phyloP scores from a whole-genome alignment of 2,888 invertebrate species.

The Xanthia togata region DNA sequence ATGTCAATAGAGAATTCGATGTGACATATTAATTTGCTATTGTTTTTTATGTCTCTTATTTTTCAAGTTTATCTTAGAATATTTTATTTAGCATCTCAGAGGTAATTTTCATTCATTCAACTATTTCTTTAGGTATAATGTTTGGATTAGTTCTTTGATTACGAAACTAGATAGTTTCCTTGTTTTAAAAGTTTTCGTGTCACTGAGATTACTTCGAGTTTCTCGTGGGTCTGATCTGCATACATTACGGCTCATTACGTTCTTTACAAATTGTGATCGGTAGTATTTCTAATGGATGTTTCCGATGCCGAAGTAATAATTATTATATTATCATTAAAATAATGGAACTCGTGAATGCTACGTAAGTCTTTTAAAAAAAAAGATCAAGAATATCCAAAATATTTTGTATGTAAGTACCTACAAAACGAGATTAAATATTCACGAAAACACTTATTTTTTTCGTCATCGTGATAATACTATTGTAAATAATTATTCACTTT shows the following conservation, averaged over 20 bases:
- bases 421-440: background rate
- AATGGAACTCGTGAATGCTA: background rate
- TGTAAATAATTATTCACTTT: background rate
- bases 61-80: constrained; percentile 25
- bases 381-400: background rate
- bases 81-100: constrained; percentile 1
- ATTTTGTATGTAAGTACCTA: background rate
- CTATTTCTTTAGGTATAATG: constrained; percentile 39
- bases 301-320: background rate
- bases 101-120: constrained; percentile 13
- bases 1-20: constrained; percentile 57
- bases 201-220: constrained; percentile 26
- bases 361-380: background rate
- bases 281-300: background rate
- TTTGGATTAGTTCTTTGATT: constrained; percentile 40
- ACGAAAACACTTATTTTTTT: background rate
- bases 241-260: constrained; percentile 15
- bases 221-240: constrained; percentile 49
- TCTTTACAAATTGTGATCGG: constrained; percentile 13
- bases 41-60: constrained; percentile 35
- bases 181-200: constrained; percentile 45
- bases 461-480: background rate
- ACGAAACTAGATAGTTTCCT: constrained; percentile 51
- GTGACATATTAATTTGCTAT: constrained; percentile 53
- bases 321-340: background rate